Conservation (phyloP, 2,113 vertebrate genomes). For the Serinus canaria region DNA sequence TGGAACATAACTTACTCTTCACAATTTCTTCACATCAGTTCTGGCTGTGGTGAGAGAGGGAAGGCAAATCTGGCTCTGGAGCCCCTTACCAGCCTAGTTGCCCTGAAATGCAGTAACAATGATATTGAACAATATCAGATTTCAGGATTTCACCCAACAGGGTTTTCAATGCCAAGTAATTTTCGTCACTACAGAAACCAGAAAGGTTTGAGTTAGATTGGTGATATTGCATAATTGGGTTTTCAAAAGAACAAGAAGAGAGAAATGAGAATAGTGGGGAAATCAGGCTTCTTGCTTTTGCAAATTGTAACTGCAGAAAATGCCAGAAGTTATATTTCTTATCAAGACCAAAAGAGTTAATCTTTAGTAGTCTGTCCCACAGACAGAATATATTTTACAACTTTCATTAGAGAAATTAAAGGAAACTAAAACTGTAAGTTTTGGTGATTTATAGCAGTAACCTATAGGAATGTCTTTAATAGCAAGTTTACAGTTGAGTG, state of each 20-base stretch:
- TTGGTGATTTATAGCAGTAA: not conserved
- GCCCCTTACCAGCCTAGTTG: not conserved
- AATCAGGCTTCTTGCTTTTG: conserved; percentile 58
- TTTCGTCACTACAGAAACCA: conserved; percentile 21
- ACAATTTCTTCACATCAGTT: not conserved
- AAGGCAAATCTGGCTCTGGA: not conserved
- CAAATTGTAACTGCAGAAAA: conserved; percentile 43
- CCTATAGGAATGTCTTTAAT: not conserved
- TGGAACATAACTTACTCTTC: not conserved
- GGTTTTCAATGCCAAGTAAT: not conserved
- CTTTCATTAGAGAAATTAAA: conserved; percentile 4
- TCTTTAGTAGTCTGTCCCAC: not conserved
- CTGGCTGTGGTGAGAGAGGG: not conserved
- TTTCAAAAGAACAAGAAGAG: conserved; percentile 63
- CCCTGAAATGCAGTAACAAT: not conserved
- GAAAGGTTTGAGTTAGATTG: not conserved
- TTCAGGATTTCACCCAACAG: not conserved
- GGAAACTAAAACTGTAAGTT: not conserved
- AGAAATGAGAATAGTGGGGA: conserved; percentile 62
- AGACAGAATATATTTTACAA: not conserved
- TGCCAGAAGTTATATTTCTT: conserved; percentile 1
- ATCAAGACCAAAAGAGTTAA: not conserved
- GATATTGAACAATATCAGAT: not conserved
- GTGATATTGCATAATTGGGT: conserved; percentile 48
- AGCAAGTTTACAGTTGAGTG: conserved; percentile 69